Conservation (phyloP, 2,113 vertebrate genomes). For the Merops nubicus region DNA sequence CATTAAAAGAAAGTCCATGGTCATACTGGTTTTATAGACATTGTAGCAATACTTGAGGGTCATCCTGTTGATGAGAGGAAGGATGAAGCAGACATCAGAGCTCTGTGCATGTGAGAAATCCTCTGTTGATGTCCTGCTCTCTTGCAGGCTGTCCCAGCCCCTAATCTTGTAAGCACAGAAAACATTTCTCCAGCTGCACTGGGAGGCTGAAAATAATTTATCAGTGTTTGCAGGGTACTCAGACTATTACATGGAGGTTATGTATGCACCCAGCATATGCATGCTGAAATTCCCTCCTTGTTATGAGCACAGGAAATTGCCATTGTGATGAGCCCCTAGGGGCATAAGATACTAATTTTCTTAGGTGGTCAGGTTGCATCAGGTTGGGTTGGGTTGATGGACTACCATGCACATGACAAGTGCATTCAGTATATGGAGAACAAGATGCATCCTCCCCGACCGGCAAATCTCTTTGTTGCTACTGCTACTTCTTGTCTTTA, state of each 20-base stretch:
- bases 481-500: background rate
- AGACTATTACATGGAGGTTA: background rate
- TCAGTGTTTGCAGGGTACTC: background rate
- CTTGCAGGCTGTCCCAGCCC: background rate
- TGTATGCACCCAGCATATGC: background rate
- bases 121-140: background rate
- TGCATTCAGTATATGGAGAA: background rate
- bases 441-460: accelerated
- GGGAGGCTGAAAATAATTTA: background rate
- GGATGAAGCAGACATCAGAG: background rate
- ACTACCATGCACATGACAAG: background rate
- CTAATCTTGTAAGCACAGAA: background rate
- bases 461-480: background rate
- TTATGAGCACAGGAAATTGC: background rate
- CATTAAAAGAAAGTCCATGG: background rate
- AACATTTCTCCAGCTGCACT: background rate
- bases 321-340: background rate
- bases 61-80: background rate
- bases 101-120: background rate
- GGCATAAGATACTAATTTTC: background rate
- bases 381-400: background rate
- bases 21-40: background rate
- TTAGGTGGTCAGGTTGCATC: background rate
- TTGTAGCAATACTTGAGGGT: background rate
- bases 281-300: background rate